phyloP scores from a whole-genome alignment of 2,113 vertebrate species.

The Odocoileus hemionus region DNA sequence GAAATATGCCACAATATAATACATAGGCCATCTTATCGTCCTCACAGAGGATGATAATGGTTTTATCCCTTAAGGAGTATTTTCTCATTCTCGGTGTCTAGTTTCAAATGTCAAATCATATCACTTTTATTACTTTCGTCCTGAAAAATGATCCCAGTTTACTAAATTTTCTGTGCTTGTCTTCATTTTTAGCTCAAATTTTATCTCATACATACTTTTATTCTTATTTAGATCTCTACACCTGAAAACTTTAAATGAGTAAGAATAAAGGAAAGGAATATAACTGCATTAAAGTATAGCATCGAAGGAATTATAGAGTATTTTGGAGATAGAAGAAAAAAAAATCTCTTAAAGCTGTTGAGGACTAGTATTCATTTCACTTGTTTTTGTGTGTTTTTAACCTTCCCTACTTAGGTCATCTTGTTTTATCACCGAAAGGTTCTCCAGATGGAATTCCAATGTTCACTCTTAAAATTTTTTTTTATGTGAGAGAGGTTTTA shows the following conservation, averaged over 20 bases:
- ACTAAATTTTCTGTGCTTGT: background rate
- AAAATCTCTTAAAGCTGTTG: background rate
- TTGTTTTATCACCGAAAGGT: background rate
- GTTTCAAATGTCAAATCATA: background rate
- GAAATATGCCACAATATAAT: background rate
- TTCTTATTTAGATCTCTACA: background rate
- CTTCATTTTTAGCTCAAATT: background rate
- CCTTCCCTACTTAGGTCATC: background rate
- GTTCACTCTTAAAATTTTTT: background rate
- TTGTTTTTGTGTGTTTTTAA: slow-evolving; percentile 35
- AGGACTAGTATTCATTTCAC: background rate
- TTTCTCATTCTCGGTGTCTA: background rate
- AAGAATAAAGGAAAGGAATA: background rate
- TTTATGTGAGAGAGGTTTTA: background rate
- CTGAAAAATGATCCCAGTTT: slow-evolving; percentile 3
- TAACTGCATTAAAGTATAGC: background rate
- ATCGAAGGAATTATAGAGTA: background rate
- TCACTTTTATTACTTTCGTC: background rate
- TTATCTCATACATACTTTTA: background rate
- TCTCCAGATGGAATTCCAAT: slow-evolving; percentile 15
- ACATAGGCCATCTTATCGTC: background rate
- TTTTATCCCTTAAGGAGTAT: background rate
- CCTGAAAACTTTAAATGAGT: background rate
- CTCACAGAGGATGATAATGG: accelerated
- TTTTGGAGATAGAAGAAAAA: background rate